Conservation (phyloP, 2,113 vertebrate genomes). For the Gambusia affinis region DNA sequence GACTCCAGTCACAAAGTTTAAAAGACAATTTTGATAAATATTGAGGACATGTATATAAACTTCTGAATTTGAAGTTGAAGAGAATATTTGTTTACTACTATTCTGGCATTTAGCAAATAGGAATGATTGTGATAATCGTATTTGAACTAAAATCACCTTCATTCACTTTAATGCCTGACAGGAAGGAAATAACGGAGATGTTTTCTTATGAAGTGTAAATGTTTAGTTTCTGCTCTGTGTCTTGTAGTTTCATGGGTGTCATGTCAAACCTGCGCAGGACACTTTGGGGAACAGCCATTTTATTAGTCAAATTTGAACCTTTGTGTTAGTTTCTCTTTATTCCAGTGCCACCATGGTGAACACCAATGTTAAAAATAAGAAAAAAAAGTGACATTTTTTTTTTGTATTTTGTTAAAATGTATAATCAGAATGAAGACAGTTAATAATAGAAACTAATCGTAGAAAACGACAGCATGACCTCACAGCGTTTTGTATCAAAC, state of each 20-base stretch:
- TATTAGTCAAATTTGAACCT: conserved; percentile 82
- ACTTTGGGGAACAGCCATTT: conserved; percentile 81
- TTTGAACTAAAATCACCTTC: too few relatives aligned
- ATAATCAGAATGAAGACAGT: conserved; percentile 77
- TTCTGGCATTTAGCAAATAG: too few relatives aligned
- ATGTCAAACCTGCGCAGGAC: conserved; percentile 66
- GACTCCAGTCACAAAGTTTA: too few relatives aligned
- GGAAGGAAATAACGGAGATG: background rate
- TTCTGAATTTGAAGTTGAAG: too few relatives aligned
- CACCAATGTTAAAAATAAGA: conserved; percentile 75
- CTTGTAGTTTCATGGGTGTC: conserved; percentile 7
- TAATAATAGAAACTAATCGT: conserved; percentile 76
- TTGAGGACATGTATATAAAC: too few relatives aligned
- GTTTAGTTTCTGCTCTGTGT: too few relatives aligned
- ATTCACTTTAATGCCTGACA: too few relatives aligned
- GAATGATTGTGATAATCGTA: too few relatives aligned
- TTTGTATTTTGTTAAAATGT: conserved; percentile 66
- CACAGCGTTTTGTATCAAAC: conserved; percentile 79
- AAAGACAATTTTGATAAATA: too few relatives aligned
- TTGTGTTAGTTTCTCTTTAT: conserved; percentile 83
- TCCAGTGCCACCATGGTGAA: conserved; percentile 81
- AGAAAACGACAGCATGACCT: conserved; percentile 79
- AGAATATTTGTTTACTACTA: too few relatives aligned
- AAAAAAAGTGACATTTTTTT: conserved; percentile 71
- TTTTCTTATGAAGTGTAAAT: background rate